These are phyloP conservation scores for Psylliodes chrysocephalus DNA, from an alignment of 2,888 invertebrate genomes.

Conservation along the genomic window DNA sequence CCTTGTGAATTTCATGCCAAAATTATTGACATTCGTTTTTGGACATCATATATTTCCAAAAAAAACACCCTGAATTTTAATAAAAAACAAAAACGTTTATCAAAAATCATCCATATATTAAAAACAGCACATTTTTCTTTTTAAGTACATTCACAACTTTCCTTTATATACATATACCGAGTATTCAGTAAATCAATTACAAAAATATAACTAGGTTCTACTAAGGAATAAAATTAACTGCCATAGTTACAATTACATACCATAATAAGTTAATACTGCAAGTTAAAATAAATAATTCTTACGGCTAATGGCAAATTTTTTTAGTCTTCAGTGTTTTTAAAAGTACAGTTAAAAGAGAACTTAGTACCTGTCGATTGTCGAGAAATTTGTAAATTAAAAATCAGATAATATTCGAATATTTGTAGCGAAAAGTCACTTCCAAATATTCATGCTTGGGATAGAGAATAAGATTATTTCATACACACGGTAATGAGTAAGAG, in stretches of 20 bases:
- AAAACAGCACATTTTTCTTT: conserved; percentile 21
- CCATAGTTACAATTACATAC: conserved; percentile 31
- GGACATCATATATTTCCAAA: too few relatives aligned
- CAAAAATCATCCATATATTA: conserved; percentile 25
- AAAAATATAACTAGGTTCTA: conserved; percentile 36
- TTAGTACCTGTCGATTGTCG: too few relatives aligned
- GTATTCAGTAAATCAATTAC: conserved; percentile 23
- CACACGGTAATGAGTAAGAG: too few relatives aligned
- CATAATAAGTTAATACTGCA: conserved; percentile 41
- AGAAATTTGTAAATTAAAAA: too few relatives aligned
- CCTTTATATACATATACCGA: conserved; percentile 34
- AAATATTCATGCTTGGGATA: too few relatives aligned
- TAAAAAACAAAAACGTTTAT: too few relatives aligned
- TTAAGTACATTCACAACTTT: conserved; percentile 37
- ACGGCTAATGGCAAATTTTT: conserved; percentile 44
- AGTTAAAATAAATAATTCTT: conserved; percentile 42
- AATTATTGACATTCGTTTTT: too few relatives aligned
- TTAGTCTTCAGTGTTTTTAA: conserved; percentile 31
- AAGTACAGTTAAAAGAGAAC: not conserved
- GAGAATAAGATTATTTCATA: too few relatives aligned
- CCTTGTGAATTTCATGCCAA: too few relatives aligned
- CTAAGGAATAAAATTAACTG: conserved; percentile 34
- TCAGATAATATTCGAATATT: too few relatives aligned
- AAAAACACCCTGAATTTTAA: too few relatives aligned
- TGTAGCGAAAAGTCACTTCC: too few relatives aligned